These are phyloP conservation scores for Hyposoter didymator DNA, from an alignment of 2,888 invertebrate genomes.

Conservation along the genomic window DNA sequence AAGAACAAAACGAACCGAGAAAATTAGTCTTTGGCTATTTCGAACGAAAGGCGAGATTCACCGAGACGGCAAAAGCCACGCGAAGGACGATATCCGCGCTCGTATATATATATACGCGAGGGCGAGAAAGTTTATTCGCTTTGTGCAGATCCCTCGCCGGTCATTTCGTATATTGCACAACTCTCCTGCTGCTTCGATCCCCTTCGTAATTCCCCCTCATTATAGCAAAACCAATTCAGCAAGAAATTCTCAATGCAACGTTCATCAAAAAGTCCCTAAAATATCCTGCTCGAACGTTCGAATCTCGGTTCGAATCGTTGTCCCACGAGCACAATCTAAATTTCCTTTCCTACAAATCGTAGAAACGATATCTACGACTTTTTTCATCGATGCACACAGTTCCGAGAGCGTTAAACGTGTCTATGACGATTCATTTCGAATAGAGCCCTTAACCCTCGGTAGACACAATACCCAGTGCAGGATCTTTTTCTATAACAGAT, in stretches of 20 bases:
- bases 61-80: slow-evolving; percentile 37
- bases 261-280: not conserved
- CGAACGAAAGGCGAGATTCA: slow-evolving; percentile 46
- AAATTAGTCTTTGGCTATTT: slow-evolving; percentile 55
- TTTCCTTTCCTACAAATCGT: too few relatives aligned
- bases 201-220: slow-evolving; percentile 40
- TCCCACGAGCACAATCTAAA: too few relatives aligned
- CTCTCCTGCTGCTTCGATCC: slow-evolving; percentile 30
- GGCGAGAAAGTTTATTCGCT: slow-evolving; percentile 67
- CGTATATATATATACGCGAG: slow-evolving; percentile 32
- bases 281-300: not conserved
- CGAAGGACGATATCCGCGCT: slow-evolving; percentile 38
- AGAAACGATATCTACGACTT: too few relatives aligned
- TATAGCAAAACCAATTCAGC: slow-evolving; percentile 30
- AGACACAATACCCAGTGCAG: too few relatives aligned
- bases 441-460: too few relatives aligned
- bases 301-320: not conserved
- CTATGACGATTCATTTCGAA: too few relatives aligned
- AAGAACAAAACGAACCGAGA: slow-evolving; percentile 38
- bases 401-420: too few relatives aligned
- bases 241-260: slow-evolving; percentile 4
- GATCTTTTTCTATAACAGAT: too few relatives aligned
- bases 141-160: slow-evolving; percentile 58
- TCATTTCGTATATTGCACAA: slow-evolving; percentile 53
- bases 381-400: too few relatives aligned